Evolutionary conservation across 2,797 vertebrate genomes (phyloP).

Genomic region (Gouania willdenowi): DNA sequence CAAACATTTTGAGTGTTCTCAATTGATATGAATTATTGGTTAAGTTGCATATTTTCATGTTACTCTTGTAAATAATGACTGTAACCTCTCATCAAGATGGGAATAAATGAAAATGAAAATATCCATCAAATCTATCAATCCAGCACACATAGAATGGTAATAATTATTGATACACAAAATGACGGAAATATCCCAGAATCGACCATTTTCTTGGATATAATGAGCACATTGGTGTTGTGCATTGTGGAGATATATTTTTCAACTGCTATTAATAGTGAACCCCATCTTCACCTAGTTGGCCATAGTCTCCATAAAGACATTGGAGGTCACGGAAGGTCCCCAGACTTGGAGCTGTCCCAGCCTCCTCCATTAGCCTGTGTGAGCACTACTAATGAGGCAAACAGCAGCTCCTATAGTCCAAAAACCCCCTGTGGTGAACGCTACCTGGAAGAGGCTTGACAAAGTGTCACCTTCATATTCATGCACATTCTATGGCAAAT

Average conservation of each 20-base stretch:
- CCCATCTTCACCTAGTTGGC: constrained; percentile 43
- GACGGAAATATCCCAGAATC: no score
- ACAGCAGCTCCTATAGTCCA: constrained; percentile 60
- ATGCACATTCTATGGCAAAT: constrained; percentile 23
- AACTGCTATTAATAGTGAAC: constrained; percentile 34
- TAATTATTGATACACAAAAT: no score
- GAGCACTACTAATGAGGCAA: constrained; percentile 67
- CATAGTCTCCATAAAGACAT: constrained; percentile 44
- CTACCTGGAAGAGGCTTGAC: constrained; percentile 42
- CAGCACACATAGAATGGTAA: no score
- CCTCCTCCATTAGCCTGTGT: constrained; percentile 39
- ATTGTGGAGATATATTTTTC: constrained; percentile 10
- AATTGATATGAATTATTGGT: no score
- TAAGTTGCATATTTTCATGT: no score
- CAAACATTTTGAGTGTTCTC: no score
- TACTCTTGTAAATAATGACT: no score
- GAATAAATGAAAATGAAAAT: no score
- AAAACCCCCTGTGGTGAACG: constrained; percentile 50
- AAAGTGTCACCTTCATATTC: constrained; percentile 73
- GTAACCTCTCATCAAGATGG: no score
- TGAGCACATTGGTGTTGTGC: constrained; percentile 1
- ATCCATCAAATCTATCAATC: no score
- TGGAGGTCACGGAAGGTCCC: constrained; percentile 58
- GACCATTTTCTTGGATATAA: no score
- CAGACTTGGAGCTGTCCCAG: constrained; percentile 51